Evolutionary conservation across 92 coral and sea anemone species (phyloP).

Genomic region (Phenganax marumi): DNA sequence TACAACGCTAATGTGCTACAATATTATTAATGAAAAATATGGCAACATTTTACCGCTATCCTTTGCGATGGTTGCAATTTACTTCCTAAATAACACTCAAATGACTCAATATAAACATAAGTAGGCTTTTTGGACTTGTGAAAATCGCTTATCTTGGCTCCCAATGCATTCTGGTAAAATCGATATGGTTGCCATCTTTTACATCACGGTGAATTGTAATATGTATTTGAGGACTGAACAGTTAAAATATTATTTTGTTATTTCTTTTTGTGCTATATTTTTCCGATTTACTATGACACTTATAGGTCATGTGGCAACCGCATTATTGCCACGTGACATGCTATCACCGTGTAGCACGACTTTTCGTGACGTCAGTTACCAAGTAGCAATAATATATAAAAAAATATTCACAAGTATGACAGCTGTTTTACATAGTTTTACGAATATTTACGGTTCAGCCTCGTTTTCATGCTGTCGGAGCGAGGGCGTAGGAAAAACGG

Average conservation of each 20-base stretch:
- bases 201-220: not conserved
- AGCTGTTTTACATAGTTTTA: constrained; percentile 37
- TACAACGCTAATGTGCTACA: constrained; percentile 5
- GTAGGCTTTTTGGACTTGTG: constrained; percentile 8
- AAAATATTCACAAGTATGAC: constrained; percentile 38
- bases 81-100: not conserved
- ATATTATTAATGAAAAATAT: not conserved
- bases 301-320: constrained; percentile 32
- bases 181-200: not conserved
- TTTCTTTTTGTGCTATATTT: not conserved
- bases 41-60: not conserved
- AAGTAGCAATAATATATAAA: constrained; percentile 37
- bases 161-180: constrained; percentile 1
- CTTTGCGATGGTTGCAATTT: not conserved
- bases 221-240: constrained; percentile 3
- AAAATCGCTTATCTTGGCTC: constrained; percentile 11
- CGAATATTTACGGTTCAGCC: constrained; percentile 44
- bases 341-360: constrained; percentile 12
- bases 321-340: constrained; percentile 37
- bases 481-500: constrained; percentile 5
- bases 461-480: constrained; percentile 58
- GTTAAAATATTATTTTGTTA: not conserved
- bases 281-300: constrained; percentile 5
- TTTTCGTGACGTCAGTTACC: constrained; percentile 26
- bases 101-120: not conserved